These are phyloP conservation scores for Petromus typicus DNA, from an alignment of 2,113 vertebrate genomes.

Conservation along the genomic window DNA sequence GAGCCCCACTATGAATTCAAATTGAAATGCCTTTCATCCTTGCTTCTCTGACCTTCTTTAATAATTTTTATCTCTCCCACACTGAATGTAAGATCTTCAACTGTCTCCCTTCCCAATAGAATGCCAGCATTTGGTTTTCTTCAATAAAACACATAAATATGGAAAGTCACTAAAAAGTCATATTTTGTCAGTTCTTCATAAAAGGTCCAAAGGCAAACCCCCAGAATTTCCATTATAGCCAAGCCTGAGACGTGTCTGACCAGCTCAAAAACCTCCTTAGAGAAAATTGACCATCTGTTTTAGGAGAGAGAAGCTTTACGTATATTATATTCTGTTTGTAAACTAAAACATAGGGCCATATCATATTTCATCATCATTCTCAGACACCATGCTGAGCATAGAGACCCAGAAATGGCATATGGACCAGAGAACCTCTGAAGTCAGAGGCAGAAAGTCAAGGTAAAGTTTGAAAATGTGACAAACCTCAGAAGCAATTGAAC, in stretches of 20 bases:
- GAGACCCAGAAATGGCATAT: neutral
- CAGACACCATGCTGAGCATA: neutral
- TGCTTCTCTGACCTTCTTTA: conserved; percentile 1
- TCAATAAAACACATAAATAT: conserved; percentile 26
- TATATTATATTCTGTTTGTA: neutral
- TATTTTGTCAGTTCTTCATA: neutral
- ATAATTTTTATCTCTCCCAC: neutral
- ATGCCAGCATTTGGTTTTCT: neutral
- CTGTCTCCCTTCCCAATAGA: neutral
- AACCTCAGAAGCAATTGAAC: neutral
- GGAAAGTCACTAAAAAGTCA: neutral
- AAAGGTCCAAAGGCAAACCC: neutral
- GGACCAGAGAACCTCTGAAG: neutral
- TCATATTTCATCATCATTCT: neutral
- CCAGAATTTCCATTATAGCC: neutral
- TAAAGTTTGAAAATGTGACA: neutral
- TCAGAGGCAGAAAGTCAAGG: conserved; percentile 2
- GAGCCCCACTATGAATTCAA: neutral
- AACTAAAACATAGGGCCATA: neutral
- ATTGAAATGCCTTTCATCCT: neutral
- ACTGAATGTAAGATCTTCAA: neutral
- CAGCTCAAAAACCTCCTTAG: neutral
- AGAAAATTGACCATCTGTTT: neutral
- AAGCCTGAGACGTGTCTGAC: neutral
- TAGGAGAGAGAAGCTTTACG: neutral